Evolutionary conservation across 2,888 invertebrate species (phyloP).

Genomic region (Epsilonema sp.): DNA sequence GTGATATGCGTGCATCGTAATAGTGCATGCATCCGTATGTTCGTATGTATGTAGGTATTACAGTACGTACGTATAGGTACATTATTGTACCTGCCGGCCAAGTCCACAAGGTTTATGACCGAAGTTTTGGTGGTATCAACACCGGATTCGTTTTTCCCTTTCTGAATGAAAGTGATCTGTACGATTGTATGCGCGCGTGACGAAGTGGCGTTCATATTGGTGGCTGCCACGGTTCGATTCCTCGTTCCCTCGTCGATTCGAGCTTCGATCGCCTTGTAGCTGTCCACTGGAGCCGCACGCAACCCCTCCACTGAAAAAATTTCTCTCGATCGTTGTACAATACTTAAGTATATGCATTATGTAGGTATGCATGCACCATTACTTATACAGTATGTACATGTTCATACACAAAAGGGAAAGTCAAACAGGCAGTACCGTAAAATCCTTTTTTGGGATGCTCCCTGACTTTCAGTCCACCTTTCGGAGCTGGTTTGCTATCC

Average conservation of each 20-base stretch:
- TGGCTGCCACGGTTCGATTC: constrained; percentile 39
- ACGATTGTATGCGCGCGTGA: constrained; percentile 41
- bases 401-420: no score
- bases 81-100: constrained; percentile 40
- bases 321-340: neutral
- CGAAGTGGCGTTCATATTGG: constrained; percentile 42
- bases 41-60: no score
- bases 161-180: constrained; percentile 38
- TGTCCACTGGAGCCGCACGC: constrained; percentile 30
- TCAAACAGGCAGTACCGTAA: constrained; percentile 34
- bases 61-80: no score
- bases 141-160: no score
- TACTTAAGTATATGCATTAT: constrained; percentile 2
- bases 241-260: constrained; percentile 39
- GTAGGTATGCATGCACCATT: no score
- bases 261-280: constrained; percentile 36
- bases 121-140: constrained; percentile 33
- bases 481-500: constrained; percentile 25
- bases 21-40: no score
- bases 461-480: constrained; percentile 37
- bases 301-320: constrained; percentile 37
- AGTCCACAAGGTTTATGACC: constrained; percentile 39
- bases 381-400: no score
- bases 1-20: no score
- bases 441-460: constrained; percentile 41